phyloP scores from a whole-genome alignment of 2,797 vertebrate genomes.

The Limosa lapponica region DNA sequence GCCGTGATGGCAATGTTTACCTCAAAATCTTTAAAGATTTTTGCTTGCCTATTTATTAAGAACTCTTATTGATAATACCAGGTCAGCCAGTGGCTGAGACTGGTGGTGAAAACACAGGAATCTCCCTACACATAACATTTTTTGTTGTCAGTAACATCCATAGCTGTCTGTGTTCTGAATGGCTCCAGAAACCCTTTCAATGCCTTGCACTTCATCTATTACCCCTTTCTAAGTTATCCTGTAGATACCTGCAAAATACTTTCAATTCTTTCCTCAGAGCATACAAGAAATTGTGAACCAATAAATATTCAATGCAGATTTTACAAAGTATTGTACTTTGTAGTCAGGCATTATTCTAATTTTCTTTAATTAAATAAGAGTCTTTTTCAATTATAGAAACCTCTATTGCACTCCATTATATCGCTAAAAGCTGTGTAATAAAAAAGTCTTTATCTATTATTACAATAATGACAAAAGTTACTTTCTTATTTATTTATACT shows the following conservation, averaged over 20 bases:
- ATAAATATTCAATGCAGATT: background rate
- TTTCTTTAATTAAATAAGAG: background rate
- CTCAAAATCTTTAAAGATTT: background rate
- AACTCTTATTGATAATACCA: background rate
- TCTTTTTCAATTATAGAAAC: background rate
- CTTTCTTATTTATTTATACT: background rate
- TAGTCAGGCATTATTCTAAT: background rate
- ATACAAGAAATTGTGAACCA: background rate
- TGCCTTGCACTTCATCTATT: background rate
- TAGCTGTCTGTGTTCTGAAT: background rate
- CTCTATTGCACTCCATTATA: background rate
- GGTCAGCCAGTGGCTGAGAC: background rate
- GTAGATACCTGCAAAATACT: background rate
- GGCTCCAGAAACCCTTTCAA: background rate
- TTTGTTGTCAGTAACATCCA: background rate
- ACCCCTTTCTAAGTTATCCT: background rate
- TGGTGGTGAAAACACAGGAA: background rate
- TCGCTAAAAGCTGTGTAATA: background rate
- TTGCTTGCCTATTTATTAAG: background rate
- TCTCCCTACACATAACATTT: background rate
- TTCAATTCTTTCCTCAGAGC: background rate
- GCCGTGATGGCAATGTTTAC: background rate
- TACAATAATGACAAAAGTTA: background rate
- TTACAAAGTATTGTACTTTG: background rate
- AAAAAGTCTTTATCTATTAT: background rate